Conservation (phyloP, 2,888 invertebrate species). For the Tolmerus cingulatus region DNA sequence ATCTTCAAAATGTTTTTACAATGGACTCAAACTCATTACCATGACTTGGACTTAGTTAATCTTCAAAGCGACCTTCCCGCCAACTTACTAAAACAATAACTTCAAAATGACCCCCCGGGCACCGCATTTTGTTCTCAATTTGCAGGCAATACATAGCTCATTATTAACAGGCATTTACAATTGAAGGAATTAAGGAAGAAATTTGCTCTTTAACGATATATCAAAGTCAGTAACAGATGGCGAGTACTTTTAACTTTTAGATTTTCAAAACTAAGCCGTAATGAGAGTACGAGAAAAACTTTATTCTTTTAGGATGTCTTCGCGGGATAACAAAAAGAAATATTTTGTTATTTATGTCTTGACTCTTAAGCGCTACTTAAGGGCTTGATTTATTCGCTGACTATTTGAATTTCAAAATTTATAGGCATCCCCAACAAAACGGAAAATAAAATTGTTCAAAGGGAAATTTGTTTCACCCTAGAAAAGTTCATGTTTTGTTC, state of each 20-base stretch:
- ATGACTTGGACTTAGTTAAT: neutral
- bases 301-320: neutral
- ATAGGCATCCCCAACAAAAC: neutral
- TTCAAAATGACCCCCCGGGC: neutral
- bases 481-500: neutral
- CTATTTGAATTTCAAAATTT: neutral
- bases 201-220: neutral
- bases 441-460: neutral
- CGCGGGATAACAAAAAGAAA: neutral
- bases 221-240: neutral
- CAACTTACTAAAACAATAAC: neutral
- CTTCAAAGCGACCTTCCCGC: neutral
- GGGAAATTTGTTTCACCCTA: neutral
- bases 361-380: neutral
- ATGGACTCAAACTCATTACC: neutral
- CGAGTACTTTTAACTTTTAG: neutral
- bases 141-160: neutral
- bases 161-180: neutral
- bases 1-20: neutral
- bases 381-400: neutral
- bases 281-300: neutral
- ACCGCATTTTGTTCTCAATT: neutral
- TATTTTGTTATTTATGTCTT: neutral
- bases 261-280: neutral
- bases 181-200: neutral